Evolutionary conservation across 2,888 invertebrate species (phyloP), one percentile per base, ranked within the genome.

Genomic region (Isoperla grammatica): DNA sequence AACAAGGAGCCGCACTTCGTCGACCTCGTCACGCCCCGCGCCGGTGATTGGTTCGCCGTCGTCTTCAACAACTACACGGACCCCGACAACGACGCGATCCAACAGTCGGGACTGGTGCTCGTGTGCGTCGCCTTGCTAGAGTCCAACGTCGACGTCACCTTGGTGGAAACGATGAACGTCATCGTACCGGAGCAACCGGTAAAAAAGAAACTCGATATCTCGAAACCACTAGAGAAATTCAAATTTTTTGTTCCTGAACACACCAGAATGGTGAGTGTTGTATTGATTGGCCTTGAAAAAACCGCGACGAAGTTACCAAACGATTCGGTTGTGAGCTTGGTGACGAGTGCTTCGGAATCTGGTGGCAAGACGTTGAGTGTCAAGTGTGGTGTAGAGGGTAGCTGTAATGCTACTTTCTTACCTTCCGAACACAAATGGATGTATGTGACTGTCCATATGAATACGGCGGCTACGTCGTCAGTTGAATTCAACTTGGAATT

Each of bases 21-120:
- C 56, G 65, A 63, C 4, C 66, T 72, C 6, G 67, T 67, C 45
- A 69, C 69, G 59, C 73, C 73, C 15, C 56, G 69, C 12, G 82
- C 88, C 0, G 90, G 91, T 1, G 84, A 84, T 69, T 91, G 90
- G 87, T 91, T 86, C 75, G 87, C 85, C 0, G 80, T 88, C 57
- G 85, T 87, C 6, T 92, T 90, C 72, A 79, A 88, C 62, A 82
- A 86, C 58, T 90, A 88, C 84, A 81, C 82, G 50, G 86, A 89
- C 77, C 89, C 89, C 2, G 81, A 83, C 64, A 75, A 77, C 40
- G 84, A 84, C 68, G 82, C 84, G 63, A 88, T 90, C 64, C 82
- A 83, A 65, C 89, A 89, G 68, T 83, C 88, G 80, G 89, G 89
- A 87, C 45, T 62, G 11, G 35, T 59, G 2, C 54, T 61, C 2